phyloP scores from a whole-genome alignment of 2,888 invertebrate species.

The Lacanobia oleracea region DNA sequence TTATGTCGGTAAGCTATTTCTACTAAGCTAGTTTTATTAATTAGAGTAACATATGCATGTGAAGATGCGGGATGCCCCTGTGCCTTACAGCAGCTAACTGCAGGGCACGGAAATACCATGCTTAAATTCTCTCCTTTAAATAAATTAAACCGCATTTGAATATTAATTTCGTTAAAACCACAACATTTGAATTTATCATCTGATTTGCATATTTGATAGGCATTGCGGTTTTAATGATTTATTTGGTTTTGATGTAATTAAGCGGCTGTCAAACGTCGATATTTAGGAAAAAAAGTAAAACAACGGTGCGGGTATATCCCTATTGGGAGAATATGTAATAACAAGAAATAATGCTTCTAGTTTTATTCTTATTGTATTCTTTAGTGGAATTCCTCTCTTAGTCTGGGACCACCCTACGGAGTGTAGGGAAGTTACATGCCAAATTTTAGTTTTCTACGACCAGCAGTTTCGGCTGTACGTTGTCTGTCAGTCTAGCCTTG shows the following conservation, averaged over 20 bases:
- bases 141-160: constrained; percentile 3
- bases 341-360: background rate
- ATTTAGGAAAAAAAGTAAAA: background rate
- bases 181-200: constrained; percentile 13
- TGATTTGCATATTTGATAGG: constrained; percentile 13
- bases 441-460: no score
- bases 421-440: no score
- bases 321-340: no score
- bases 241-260: background rate
- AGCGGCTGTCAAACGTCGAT: background rate
- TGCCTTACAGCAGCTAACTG: background rate
- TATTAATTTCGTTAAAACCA: background rate
- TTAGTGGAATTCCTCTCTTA: no score
- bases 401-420: no score
- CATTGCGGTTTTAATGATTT: constrained; percentile 4
- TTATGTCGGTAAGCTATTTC: background rate
- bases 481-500: no score
- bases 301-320: background rate
- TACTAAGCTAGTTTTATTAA: background rate
- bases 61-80: constrained; percentile 38
- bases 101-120: constrained; percentile 17
- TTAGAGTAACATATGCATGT: background rate
- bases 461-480: no score
- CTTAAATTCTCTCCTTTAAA: background rate
- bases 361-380: no score